Conservation (phyloP, 2,797 vertebrate genomes). For the Poeciliopsis infans region DNA sequence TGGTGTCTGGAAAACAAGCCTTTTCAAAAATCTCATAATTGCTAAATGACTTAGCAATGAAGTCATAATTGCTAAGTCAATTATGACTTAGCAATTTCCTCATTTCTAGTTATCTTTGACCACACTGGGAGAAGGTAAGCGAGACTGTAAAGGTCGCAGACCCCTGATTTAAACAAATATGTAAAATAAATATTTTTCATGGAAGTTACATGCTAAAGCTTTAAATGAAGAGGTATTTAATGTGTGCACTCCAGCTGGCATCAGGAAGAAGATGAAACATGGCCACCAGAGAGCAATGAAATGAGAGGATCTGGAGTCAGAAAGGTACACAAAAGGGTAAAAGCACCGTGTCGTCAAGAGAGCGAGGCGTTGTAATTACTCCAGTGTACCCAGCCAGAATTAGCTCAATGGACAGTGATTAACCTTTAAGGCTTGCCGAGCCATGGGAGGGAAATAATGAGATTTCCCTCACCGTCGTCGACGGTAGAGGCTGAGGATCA, state of each 20-base stretch:
- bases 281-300: conserved; percentile 4
- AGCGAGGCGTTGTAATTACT: conserved; percentile 72
- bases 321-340: conserved; percentile 33
- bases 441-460: conserved; percentile 80
- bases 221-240: not conserved
- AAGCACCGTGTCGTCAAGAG: conserved; percentile 13
- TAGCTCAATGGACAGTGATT: conserved; percentile 80
- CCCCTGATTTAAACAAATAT: too few species aligned
- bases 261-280: not conserved
- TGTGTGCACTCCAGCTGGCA: not conserved
- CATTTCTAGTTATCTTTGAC: too few species aligned
- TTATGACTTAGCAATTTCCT: too few species aligned
- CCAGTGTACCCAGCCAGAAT: conserved; percentile 72
- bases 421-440: conserved; percentile 80
- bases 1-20: too few species aligned
- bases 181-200: too few species aligned
- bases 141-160: too few species aligned
- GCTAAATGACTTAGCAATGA: too few species aligned
- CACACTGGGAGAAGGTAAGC: too few species aligned
- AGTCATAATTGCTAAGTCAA: too few species aligned
- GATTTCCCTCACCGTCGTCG: conserved; percentile 54
- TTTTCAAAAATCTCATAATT: too few species aligned
- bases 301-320: conserved; percentile 28
- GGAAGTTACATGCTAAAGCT: not conserved
- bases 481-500: conserved; percentile 47